Percentiles rank a stretch among this genome's conserved stretches.
phyloP scores from a whole-genome alignment of 2,113 vertebrate species.

The Phoxinus phoxinus region DNA sequence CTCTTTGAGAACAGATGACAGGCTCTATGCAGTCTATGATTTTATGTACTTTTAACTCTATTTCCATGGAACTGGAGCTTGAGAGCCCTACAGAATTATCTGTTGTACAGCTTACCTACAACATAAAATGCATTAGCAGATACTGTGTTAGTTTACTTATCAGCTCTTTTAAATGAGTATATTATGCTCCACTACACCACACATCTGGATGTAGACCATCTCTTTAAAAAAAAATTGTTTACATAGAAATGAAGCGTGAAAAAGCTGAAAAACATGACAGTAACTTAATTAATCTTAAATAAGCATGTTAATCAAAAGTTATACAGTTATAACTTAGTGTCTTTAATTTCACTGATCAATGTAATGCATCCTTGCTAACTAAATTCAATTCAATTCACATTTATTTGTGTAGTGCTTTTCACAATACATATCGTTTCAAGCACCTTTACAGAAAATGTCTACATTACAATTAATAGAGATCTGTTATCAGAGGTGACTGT shows the following conservation, averaged over 20 bases:
- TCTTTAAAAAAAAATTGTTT: not conserved
- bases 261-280: not conserved
- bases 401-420: not conserved
- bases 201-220: too few relatives aligned
- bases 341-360: not conserved
- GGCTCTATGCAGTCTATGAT: not conserved
- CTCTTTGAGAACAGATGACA: constrained; percentile 34
- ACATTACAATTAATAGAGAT: too few relatives aligned
- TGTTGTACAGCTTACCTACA: too few relatives aligned
- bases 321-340: not conserved
- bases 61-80: not conserved
- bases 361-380: too few relatives aligned
- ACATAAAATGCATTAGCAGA: too few relatives aligned
- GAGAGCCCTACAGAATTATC: not conserved
- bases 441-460: too few relatives aligned
- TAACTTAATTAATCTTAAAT: not conserved
- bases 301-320: not conserved
- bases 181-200: too few relatives aligned
- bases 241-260: not conserved
- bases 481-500: too few relatives aligned
- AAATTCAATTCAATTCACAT: not conserved
- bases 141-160: too few relatives aligned
- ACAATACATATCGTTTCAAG: not conserved
- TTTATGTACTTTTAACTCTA: not conserved
- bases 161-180: too few relatives aligned